These are phyloP conservation scores for Sarcophaga carnaria DNA, from an alignment of 2,888 invertebrate genomes.

Conservation along the genomic window DNA sequence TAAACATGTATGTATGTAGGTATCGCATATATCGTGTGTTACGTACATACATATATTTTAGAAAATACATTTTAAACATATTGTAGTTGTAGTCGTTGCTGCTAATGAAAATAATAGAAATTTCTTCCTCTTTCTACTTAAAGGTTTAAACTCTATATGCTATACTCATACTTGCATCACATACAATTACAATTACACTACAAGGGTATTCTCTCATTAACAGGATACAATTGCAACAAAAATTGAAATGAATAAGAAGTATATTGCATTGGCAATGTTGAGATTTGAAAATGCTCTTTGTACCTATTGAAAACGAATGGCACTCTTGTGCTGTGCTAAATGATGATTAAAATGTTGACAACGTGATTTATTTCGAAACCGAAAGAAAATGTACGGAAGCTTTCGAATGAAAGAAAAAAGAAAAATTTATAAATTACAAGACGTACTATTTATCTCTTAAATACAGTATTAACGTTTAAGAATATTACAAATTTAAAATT, in stretches of 20 bases:
- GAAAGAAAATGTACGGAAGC: neutral
- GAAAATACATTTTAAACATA: neutral
- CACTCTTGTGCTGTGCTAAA: slow-evolving; percentile 22
- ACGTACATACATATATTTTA: too few species aligned
- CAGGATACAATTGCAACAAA: slow-evolving; percentile 9
- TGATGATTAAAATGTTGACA: slow-evolving; percentile 62
- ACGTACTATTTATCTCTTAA: neutral
- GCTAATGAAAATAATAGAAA: slow-evolving; percentile 46
- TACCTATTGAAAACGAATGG: neutral
- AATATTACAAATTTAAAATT: neutral
- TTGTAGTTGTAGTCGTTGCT: slow-evolving; percentile 11
- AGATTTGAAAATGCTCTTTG: neutral
- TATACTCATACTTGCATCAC: neutral
- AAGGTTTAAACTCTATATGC: neutral
- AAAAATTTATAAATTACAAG: neutral
- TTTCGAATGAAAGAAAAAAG: neutral
- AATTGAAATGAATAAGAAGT: slow-evolving; percentile 1
- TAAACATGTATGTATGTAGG: too few species aligned
- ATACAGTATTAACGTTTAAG: neutral
- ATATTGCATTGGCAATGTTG: slow-evolving; percentile 3
- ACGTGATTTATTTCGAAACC: slow-evolving; percentile 39
- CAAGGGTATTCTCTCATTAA: neutral
- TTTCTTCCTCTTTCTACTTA: neutral
- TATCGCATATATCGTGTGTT: too few species aligned
- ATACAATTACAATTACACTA: neutral